Base-by-base conservation (phyloP, 2,113 vertebrate genomes). In the Mesitornis unicolor region DNA sequence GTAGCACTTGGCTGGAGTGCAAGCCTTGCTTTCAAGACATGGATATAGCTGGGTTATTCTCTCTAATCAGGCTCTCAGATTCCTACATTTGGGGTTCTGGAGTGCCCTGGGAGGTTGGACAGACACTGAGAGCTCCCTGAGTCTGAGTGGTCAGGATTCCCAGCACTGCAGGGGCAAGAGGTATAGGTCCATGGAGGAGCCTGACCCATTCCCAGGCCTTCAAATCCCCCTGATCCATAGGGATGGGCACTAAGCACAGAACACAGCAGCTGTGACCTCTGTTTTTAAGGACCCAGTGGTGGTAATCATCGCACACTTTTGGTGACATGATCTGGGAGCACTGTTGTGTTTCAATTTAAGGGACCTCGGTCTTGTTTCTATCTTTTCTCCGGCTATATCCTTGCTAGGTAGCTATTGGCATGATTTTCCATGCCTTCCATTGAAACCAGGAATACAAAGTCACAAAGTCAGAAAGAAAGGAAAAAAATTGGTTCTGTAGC, bases 131-230 rank as follows among this genome's bases (percentile, higher is more conserved):
- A 54, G 7, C 12, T 79, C 11, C 14, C 28, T n/a, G 25, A 4
- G 11, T 7, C 14, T 0, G 4, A 48, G 50, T 1, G 1, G 7
- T 15, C 22, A 8, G 20, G 42, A 25, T 70, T 7, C 9, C 29
- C 31, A 61, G 25, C 28, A 25, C 19, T 61, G 2, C 36, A 61
- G 54, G 45, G 40, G 21, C n/a, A 81, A 36, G 36, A 53, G 13
- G 8, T 25, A 8, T 22, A 51, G n/a, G 6, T 43, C 17, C 15
- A 13, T 13, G 11, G 51, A 59, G 26, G 43, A 79, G 9, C 26
- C 35, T 42, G 28, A 47, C 28, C 16, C 10, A 16, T 33, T 80
- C 48, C 29, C 19, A 20, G 31, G 57, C 24, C 54, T 84, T 68
- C 45, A 89, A 73, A 89, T 31, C 11, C 25, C 19, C 54, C 18